A percentile compares a stretch with the other conserved stretches of the same genome.
phyloP scores from a whole-genome alignment of 2,113 vertebrate genomes.

The Eubucco bourcierii region DNA sequence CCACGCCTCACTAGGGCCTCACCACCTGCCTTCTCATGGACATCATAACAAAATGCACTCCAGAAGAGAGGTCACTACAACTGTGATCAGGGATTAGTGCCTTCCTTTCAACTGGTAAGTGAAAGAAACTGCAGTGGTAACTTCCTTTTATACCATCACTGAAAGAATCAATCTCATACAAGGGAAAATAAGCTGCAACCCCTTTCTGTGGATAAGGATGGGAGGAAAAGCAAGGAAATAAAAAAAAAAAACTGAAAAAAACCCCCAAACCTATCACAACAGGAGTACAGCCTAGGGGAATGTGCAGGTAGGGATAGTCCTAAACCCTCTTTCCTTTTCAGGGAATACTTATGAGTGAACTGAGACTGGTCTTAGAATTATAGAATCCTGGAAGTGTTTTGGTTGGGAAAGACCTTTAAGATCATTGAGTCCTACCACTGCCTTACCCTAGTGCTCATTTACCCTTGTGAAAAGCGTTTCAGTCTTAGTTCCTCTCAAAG shows the following conservation, averaged over 20 bases:
- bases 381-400: neutral
- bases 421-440: no score
- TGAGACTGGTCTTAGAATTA: neutral
- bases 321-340: neutral
- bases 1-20: neutral
- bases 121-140: neutral
- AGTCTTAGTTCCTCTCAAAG: neutral
- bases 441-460: neutral
- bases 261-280: neutral
- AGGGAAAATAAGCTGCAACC: neutral
- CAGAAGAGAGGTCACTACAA: neutral
- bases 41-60: neutral
- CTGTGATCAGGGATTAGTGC: neutral
- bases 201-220: neutral
- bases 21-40: neutral
- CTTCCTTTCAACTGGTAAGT: neutral
- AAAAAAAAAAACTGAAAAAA: neutral
- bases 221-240: neutral
- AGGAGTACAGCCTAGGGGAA: neutral
- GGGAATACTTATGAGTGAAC: neutral
- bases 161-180: neutral
- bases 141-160: accelerated
- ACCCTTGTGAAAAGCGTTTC: neutral
- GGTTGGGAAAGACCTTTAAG: no score
- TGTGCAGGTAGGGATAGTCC: neutral